A percentile compares a stretch with the other conserved stretches of the same genome.
phyloP scores from a whole-genome alignment of 2,797 vertebrate species.

The Phoxinus dragarum region DNA sequence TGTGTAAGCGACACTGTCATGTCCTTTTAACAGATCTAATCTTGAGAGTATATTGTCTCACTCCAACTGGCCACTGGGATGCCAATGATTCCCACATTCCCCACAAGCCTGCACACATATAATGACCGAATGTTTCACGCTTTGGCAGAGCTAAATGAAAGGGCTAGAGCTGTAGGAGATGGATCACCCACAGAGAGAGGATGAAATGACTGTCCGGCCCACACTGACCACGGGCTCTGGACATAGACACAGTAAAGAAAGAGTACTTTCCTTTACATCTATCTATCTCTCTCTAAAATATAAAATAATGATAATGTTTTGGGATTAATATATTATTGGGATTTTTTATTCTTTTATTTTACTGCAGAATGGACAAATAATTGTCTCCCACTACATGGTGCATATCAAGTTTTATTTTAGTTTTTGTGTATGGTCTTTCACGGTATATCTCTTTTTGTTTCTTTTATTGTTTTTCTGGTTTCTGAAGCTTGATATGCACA shows the following conservation, averaged over 20 bases:
- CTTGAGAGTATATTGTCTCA: conserved; percentile 23
- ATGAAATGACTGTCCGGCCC: conserved; percentile 77
- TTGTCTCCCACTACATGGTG: neutral
- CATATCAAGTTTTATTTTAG: neutral
- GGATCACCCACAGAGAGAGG: conserved; percentile 74
- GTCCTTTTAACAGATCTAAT: conserved; percentile 1
- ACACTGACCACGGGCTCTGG: conserved; percentile 68
- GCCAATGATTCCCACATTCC: conserved; percentile 72
- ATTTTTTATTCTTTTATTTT: neutral
- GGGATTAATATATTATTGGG: too few species aligned
- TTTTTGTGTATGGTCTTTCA: neutral
- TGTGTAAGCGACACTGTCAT: conserved; percentile 15
- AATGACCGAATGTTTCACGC: conserved; percentile 77
- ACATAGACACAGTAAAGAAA: conserved; percentile 11
- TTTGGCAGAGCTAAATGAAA: conserved; percentile 77
- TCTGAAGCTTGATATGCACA: neutral
- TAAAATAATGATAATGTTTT: too few species aligned
- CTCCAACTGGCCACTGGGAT: conserved; percentile 19
- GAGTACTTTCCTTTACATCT: neutral
- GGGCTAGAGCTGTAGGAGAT: conserved; percentile 69
- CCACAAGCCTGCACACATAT: conserved; percentile 75
- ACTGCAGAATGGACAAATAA: neutral
- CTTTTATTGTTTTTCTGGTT: neutral
- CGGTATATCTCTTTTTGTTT: neutral
- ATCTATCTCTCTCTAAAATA: too few species aligned